Evolutionary conservation across 1,140 invertebrate genomes (phyloP).

Genomic region (Laupala kohalensis): DNA sequence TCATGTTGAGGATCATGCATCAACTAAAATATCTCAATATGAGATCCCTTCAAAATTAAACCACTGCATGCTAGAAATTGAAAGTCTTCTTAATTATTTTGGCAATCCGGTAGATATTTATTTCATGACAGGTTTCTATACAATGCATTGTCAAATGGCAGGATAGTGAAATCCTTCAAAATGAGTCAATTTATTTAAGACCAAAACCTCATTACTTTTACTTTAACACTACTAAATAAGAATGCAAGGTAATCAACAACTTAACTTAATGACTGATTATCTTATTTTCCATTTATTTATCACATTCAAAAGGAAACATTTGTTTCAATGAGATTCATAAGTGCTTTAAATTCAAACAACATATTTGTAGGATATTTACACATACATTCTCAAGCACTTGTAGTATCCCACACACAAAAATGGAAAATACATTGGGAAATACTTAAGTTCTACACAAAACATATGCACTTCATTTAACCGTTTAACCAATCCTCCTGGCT

Average conservation of each 20-base stretch:
- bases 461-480: neutral
- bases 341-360: neutral
- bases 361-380: neutral
- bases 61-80: neutral
- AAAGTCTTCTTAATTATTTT: neutral
- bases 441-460: neutral
- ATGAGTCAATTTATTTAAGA: too few relatives aligned
- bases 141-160: neutral
- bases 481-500: neutral
- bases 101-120: neutral
- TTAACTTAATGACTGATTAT: too few relatives aligned
- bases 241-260: too few relatives aligned
- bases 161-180: too few relatives aligned
- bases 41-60: constrained; percentile 9
- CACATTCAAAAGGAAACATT: too few relatives aligned
- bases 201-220: too few relatives aligned
- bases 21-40: constrained; percentile 13
- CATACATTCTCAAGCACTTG: neutral
- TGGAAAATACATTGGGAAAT: neutral
- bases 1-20: constrained; percentile 6
- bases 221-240: too few relatives aligned
- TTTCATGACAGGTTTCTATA: neutral
- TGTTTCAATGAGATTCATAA: neutral
- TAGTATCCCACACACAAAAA: neutral
- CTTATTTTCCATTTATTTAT: too few relatives aligned